These are phyloP conservation scores for Mus spretus DNA, from an alignment of 2,797 vertebrate species.

Conservation along the genomic window DNA sequence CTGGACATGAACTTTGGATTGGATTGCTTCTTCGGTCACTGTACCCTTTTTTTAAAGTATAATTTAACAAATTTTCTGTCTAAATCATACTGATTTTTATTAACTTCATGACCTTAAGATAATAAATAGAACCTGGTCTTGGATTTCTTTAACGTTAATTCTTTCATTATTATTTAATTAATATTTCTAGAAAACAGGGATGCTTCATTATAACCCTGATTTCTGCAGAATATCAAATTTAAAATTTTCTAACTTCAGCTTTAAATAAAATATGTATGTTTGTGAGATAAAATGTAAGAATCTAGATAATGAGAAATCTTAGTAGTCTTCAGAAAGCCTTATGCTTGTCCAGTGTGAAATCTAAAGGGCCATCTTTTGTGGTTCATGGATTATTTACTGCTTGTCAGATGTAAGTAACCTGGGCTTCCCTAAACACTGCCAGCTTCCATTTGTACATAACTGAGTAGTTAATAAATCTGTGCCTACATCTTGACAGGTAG, in stretches of 20 bases:
- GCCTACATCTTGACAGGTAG: not conserved
- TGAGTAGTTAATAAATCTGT: not conserved
- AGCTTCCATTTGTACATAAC: not conserved
- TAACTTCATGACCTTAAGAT: not conserved
- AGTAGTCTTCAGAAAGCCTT: constrained; percentile 49
- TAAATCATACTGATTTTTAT: constrained; percentile 6
- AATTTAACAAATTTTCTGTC: not conserved
- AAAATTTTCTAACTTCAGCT: constrained; percentile 21
- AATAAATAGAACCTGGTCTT: constrained; percentile 35
- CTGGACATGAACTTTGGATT: not conserved
- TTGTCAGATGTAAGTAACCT: not conserved
- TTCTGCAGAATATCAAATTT: constrained; percentile 52
- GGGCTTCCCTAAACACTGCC: not conserved
- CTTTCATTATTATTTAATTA: constrained; percentile 37
- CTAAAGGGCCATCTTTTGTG: not conserved
- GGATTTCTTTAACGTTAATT: constrained; percentile 56
- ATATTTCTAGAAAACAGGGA: constrained; percentile 46
- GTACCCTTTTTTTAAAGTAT: not conserved
- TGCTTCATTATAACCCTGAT: constrained; percentile 36
- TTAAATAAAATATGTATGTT: not conserved
- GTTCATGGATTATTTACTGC: not conserved
- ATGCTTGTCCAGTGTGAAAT: not conserved
- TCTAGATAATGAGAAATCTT: constrained; percentile 51
- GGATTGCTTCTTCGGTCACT: not conserved
- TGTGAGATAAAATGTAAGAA: constrained; percentile 39